A percentile compares a stretch with the other conserved stretches of the same genome.
Evolutionary conservation across 2,797 vertebrate species (phyloP).

Genomic region (Platyrinchus mystaceus): DNA sequence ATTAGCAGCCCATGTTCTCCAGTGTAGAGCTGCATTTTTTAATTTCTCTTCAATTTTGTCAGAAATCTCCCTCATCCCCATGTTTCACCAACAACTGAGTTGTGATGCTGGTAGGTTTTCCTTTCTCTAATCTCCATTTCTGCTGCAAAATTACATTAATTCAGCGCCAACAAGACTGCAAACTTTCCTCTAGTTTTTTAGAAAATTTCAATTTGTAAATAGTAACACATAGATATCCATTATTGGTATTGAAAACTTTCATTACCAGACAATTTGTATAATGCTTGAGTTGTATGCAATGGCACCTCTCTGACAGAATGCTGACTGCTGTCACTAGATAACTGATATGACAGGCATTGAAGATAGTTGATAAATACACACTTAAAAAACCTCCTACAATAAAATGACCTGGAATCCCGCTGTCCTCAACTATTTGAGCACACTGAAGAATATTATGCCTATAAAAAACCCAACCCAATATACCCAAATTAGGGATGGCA

Average conservation of each 20-base stretch:
- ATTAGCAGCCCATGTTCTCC: not conserved
- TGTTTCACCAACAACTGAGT: not conserved
- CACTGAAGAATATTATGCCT: not conserved
- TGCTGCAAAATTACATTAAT: conserved; percentile 11
- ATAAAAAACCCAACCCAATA: not conserved
- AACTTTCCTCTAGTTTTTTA: not conserved
- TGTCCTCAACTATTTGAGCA: conserved; percentile 1
- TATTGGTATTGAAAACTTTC: not conserved
- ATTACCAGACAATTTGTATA: not conserved
- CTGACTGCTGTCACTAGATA: conserved; percentile 4
- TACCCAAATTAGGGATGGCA: not conserved
- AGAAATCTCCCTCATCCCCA: not conserved
- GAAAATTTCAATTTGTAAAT: conserved; percentile 2
- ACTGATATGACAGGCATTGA: not conserved
- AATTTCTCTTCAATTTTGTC: not conserved
- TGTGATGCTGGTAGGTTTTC: not conserved
- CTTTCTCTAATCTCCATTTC: not conserved
- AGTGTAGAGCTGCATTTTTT: not conserved
- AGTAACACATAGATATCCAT: not conserved
- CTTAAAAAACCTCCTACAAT: not conserved
- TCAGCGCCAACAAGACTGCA: not conserved
- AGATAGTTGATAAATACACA: not conserved
- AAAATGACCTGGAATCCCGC: not conserved
- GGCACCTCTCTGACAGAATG: conserved; percentile 14
- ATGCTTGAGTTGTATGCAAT: not conserved